Evolutionary conservation across 23 tunicate species (phyloP), one percentile per base, ranked within the genome.

Genomic region (Oikopleura dioica): DNA sequence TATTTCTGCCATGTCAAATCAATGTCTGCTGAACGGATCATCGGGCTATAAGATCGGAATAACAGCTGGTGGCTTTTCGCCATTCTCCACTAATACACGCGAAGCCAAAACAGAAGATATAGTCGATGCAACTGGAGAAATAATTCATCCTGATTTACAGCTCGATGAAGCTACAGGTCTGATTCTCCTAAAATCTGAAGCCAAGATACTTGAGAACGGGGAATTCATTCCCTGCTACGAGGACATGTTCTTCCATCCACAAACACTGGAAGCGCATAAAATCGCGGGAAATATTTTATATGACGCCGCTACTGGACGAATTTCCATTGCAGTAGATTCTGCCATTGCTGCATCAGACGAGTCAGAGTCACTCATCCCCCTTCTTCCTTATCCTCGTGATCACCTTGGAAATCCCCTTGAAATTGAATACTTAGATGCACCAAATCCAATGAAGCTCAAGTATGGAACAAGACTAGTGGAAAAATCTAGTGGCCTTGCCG

Each of bases 231-330:
- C 86, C 12, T 69, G 84, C 37, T 77, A 80, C 26, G 68, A 68
- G 0, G 76, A 81, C 38, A 81, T 79, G 55, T 89, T 84, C 38
- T 83, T 89, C 1, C 86, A 89, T 77, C 96, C 96, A 55, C 63
- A 76, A 35, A 84, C 96, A 76, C 89, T 88, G 82, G 30, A 59
- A 28, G 92, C 85, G 32, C 79, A 84, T 35, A 84, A 87, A 1
- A 79, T 81, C 2, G 78, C 85, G n/a, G 97, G 97, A 55, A 91
- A 85, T 59, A 76, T 91, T 4, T 77, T 83, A 51, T 91, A 80
- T 78, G 92, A 91, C 69, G 84, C 97, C 0, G 44, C 82, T 1
- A n/a, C 84, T 38, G 85, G 92, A 23, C 75, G 77, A 35, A 75
- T 91, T 50, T 75, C 85, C 23, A 76, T 38, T 79, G 75, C 97